Evolutionary conservation across 1,140 invertebrate genomes (phyloP), one percentile per base, ranked within the genome.

Genomic region (Drosophila kanapiae): DNA sequence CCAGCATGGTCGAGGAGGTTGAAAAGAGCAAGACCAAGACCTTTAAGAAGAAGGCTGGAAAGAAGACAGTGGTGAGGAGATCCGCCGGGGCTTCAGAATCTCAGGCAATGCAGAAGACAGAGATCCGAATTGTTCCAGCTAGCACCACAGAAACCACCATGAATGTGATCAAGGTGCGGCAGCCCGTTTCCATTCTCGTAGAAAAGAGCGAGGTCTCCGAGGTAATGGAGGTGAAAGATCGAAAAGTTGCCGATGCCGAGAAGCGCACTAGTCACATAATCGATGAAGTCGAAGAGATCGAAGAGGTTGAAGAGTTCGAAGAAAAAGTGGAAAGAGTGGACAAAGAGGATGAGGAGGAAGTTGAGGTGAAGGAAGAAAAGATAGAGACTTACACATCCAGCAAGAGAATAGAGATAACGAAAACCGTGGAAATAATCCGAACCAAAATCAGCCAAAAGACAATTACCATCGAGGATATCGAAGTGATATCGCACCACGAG

Each of bases 131-230:
- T 47, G 75, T 85, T 29, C 91, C 87, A 18, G 51, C 76, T 5
- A 80, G 84, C 53, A 61, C 77, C 10, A 78, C 88, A 14, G 93
- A 93, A 61, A 91, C 85, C 0, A 88, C 80, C 13, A 75, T 92
- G 54, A 87, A 91, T 56, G 80, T 92, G 40, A 59, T 82, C 27
- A 91, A 76, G 35, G 70, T 91, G 47, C 90, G 56, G 58, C 87
- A 72, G 29, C 87, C 93, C 6, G 75, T 94, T 3, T 86, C 92
- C 14, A 91, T 94, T 61, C 82, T 93, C 14, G 76, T 93, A 7
- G 91, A 94, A 67, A 91, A 93, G 64, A 94, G 93, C 83, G 94
- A 93, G 65, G 38, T 88, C 9, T 93, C 93, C 4, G 93, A 94
- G 81, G 93, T 94, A 69, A 92, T 90, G 57, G 54, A 80, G 47